phyloP scores from a whole-genome alignment of 1,140 invertebrate genomes.

The Cotesia vestalis region DNA sequence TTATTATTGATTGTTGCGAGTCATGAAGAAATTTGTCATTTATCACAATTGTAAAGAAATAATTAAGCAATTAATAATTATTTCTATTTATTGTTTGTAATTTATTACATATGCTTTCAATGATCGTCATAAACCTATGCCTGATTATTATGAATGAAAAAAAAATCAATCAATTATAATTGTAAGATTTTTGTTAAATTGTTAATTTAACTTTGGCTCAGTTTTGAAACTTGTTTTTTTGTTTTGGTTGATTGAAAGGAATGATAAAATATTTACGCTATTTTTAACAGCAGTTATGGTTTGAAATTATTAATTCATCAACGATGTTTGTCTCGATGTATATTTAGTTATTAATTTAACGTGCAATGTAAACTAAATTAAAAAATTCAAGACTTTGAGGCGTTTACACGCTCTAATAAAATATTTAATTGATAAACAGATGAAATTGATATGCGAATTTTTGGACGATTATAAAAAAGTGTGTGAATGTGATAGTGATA shows the following conservation, averaged over 20 bases:
- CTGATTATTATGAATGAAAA: slow-evolving; percentile 16
- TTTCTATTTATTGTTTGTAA: not conserved
- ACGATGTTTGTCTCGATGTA: not conserved
- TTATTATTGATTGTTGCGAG: slow-evolving; percentile 20
- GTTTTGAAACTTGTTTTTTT: slow-evolving; percentile 1
- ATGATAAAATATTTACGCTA: not conserved
- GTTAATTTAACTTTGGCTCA: not conserved
- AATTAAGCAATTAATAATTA: not conserved
- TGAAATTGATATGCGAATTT: too few species aligned
- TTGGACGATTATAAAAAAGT: not conserved
- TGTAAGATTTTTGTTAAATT: slow-evolving; percentile 9
- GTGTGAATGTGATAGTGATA: not conserved
- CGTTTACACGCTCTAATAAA: not conserved
- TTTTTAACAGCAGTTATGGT: not conserved
- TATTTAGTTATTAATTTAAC: slow-evolving; percentile 15
- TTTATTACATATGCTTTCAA: slow-evolving; percentile 32
- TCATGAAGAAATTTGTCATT: not conserved
- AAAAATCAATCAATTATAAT: slow-evolving; percentile 21
- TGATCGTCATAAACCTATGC: slow-evolving; percentile 12
- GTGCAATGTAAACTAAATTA: slow-evolving; percentile 14
- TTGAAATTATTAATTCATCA: not conserved
- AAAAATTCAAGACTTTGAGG: not conserved
- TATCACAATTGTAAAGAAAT: not conserved
- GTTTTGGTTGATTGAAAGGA: too few species aligned
- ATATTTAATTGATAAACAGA: not conserved